Conservation (phyloP, 2,113 vertebrate species). For the Gobio gobio region DNA sequence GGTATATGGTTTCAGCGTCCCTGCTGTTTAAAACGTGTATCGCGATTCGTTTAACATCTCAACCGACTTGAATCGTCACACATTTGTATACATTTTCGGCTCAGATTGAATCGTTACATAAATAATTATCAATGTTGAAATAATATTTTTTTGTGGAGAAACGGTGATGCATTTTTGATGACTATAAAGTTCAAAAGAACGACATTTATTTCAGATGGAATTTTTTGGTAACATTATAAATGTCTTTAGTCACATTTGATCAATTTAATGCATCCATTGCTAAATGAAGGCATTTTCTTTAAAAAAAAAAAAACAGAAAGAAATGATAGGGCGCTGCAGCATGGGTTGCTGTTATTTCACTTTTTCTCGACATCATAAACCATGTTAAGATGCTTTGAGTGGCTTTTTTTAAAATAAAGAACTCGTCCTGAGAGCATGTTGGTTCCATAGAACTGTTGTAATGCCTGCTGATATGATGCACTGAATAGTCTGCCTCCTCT, state of each 20-base stretch:
- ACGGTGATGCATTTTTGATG: background rate
- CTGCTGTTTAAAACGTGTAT: no score
- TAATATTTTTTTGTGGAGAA: background rate
- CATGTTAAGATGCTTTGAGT: background rate
- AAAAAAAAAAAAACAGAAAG: background rate
- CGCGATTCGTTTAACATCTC: no score
- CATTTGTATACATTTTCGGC: no score
- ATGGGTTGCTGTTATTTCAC: background rate
- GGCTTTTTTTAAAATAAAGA: background rate
- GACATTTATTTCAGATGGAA: background rate
- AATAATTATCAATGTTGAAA: background rate
- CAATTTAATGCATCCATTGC: background rate
- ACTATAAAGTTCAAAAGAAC: background rate
- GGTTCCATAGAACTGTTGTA: constrained; percentile 15
- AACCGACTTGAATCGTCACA: no score
- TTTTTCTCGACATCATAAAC: background rate
- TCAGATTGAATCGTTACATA: no score
- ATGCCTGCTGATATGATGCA: constrained; percentile 1
- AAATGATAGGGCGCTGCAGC: background rate
- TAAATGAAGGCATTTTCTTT: background rate
- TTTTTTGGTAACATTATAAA: background rate
- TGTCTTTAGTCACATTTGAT: background rate
- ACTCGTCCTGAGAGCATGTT: background rate
- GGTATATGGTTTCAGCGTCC: no score
- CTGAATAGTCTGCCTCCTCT: constrained; percentile 10